Conservation (phyloP, 2,888 invertebrate species). For the Fragum fragum region DNA sequence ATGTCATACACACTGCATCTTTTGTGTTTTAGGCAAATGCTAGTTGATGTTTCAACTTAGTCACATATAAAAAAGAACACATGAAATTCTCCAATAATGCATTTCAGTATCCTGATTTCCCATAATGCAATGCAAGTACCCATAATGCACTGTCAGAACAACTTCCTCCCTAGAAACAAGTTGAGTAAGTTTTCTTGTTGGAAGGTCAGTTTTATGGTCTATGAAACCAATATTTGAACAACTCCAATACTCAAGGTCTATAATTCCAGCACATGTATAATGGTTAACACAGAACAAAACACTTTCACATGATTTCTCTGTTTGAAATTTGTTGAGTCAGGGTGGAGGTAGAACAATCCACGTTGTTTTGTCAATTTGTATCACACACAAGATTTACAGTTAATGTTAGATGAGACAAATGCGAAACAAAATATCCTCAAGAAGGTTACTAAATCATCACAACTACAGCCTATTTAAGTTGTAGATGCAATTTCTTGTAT, state of each 20-base stretch:
- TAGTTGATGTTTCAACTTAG: background rate
- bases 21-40: conserved; percentile 6
- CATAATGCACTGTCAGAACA: background rate
- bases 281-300: conserved; percentile 15
- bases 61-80: conserved; percentile 4
- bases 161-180: background rate
- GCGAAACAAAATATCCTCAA: background rate
- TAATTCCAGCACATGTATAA: background rate
- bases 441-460: background rate
- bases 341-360: conserved; percentile 14
- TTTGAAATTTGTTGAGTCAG: background rate
- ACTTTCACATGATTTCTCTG: background rate
- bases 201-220: background rate
- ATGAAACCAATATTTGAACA: background rate
- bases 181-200: background rate
- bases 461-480: background rate
- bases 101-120: conserved; percentile 3
- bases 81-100: background rate
- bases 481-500: background rate
- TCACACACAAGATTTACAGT: conserved; percentile 4
- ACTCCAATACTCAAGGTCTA: background rate
- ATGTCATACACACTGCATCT: conserved; percentile 2
- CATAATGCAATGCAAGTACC: conserved; percentile 3
- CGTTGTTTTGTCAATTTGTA: background rate
- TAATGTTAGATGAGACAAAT: background rate